phyloP scores from a whole-genome alignment of 1,140 invertebrate species.

The Dendroctonus valens region DNA sequence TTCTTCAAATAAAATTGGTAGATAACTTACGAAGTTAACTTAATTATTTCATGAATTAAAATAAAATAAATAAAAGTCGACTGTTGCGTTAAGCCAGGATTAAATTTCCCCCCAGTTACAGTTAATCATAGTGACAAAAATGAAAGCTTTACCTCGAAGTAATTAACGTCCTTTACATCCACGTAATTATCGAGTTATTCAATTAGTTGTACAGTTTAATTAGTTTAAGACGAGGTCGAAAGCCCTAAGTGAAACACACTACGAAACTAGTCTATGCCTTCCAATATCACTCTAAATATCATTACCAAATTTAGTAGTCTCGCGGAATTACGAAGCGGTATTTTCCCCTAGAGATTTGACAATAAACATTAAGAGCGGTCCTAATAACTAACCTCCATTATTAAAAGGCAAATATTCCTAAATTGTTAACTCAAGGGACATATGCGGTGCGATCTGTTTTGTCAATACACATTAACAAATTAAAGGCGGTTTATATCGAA shows the following conservation, averaged over 20 bases:
- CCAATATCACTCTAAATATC: conserved; percentile 8
- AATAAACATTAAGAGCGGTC: conserved; percentile 1
- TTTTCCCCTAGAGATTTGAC: conserved; percentile 5
- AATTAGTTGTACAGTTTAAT: not conserved
- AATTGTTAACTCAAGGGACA: not conserved
- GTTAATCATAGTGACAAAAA: not conserved
- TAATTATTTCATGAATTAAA: too few relatives aligned
- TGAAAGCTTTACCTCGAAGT: not conserved
- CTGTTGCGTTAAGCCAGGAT: too few relatives aligned
- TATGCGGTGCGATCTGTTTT: not conserved
- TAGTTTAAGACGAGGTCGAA: conserved; percentile 1
- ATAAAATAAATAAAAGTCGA: too few relatives aligned
- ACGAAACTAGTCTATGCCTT: conserved; percentile 2
- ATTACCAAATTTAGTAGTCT: conserved; percentile 2
- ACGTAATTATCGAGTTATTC: not conserved
- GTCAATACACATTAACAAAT: too few relatives aligned
- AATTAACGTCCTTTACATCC: not conserved
- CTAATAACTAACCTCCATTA: conserved; percentile 6
- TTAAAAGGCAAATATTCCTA: conserved; percentile 1
- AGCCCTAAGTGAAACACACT: not conserved
- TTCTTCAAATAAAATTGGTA: too few relatives aligned
- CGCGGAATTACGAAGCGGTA: not conserved
- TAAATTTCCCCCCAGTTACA: too few relatives aligned
- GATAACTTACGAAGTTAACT: too few relatives aligned
- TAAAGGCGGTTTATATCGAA: too few relatives aligned